Conservation (phyloP, 2,113 vertebrate genomes). For the Melanerpes formicivorus region DNA sequence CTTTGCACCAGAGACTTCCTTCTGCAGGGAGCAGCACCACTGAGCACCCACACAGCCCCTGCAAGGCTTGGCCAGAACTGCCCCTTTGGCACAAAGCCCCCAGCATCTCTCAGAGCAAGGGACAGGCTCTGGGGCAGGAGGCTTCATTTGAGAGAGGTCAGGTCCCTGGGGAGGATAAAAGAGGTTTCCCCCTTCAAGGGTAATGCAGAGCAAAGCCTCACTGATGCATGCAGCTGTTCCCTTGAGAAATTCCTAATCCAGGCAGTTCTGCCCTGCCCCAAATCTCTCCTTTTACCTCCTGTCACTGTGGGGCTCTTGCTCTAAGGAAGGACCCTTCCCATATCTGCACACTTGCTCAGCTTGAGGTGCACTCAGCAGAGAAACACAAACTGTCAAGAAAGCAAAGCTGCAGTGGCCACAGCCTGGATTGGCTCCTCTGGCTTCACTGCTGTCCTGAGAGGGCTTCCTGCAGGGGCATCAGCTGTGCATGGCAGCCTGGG, state of each 20-base stretch:
- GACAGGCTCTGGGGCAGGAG: background rate
- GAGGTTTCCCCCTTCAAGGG: background rate
- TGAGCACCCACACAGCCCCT: background rate
- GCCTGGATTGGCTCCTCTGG: background rate
- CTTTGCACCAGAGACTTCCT: background rate
- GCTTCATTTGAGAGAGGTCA: background rate
- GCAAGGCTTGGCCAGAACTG: background rate
- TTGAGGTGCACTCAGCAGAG: background rate
- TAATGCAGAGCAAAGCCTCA: background rate
- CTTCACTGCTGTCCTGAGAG: background rate
- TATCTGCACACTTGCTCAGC: background rate
- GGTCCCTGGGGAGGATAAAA: background rate
- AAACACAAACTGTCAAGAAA: background rate
- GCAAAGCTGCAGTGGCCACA: background rate
- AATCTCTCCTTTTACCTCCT: background rate
- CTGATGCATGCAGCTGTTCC: background rate
- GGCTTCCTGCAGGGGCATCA: background rate
- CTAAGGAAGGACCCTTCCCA: background rate
- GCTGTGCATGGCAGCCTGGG: background rate
- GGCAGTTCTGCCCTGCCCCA: background rate
- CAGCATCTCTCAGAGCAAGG: background rate
- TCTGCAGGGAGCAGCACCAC: background rate
- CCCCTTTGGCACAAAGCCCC: background rate
- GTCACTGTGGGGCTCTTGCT: background rate
- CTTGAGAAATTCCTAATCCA: background rate